Conservation (phyloP, 1,140 invertebrate genomes). For the Brachionus angularis region DNA sequence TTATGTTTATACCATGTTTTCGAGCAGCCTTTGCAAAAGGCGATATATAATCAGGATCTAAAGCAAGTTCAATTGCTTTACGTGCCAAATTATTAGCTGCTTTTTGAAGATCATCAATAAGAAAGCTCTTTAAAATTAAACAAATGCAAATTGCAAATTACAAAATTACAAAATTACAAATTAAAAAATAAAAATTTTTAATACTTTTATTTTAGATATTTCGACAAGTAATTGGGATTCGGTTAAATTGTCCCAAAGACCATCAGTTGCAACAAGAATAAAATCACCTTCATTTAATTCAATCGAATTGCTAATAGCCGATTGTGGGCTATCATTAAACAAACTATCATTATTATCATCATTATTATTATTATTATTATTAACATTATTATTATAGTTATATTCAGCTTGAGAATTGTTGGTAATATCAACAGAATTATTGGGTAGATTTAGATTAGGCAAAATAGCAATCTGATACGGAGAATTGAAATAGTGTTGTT, state of each 20-base stretch:
- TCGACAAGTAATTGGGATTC: constrained; percentile 62
- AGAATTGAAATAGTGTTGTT: constrained; percentile 97
- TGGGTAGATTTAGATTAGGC: constrained; percentile 71
- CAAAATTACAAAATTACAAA: constrained; percentile 5
- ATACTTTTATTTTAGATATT: constrained; percentile 30
- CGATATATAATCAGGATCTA: constrained; percentile 87
- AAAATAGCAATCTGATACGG: constrained; percentile 88
- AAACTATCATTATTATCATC: not conserved
- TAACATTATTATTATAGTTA: not conserved
- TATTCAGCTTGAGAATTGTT: not conserved
- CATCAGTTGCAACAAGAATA: constrained; percentile 89
- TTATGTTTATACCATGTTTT: constrained; percentile 57
- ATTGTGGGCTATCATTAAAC: constrained; percentile 66
- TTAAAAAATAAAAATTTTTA: not conserved
- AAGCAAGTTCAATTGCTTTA: constrained; percentile 84
- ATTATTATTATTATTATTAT: too few species aligned
- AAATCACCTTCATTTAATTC: constrained; percentile 88
- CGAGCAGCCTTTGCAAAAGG: constrained; percentile 87
- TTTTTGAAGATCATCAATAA: constrained; percentile 66
- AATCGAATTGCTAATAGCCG: constrained; percentile 82
- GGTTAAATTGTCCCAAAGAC: constrained; percentile 94
- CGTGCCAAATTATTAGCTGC: constrained; percentile 90
- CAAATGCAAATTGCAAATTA: too few species aligned
- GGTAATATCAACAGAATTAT: too few species aligned
- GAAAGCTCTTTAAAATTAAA: constrained; percentile 6